Evolutionary conservation across 37 sponge, comb jelly and placozoan species (phyloP).

Genomic region (Beroe ovata): DNA sequence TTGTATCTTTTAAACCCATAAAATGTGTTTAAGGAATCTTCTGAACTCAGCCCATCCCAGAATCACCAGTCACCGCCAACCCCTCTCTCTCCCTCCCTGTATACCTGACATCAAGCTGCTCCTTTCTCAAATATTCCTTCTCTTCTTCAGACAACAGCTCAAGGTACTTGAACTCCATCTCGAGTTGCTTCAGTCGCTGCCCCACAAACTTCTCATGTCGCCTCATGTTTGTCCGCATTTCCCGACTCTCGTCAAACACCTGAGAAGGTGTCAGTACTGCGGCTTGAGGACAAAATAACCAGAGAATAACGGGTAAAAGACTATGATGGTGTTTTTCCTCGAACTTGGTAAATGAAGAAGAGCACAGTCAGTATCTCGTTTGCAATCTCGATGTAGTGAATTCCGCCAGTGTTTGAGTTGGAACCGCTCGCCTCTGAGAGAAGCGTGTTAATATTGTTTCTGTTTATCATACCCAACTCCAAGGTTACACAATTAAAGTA

Average conservation of each 20-base stretch:
- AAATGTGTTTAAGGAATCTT: too few relatives aligned
- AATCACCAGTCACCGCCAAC: too few relatives aligned
- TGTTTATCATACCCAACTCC: too few relatives aligned
- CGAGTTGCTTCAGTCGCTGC: conserved; percentile 40
- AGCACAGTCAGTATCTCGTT: conserved; percentile 50
- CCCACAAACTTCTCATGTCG: not conserved
- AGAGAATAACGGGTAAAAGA: too few relatives aligned
- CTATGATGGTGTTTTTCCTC: too few relatives aligned
- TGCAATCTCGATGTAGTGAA: conserved; percentile 9
- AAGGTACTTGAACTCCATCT: conserved; percentile 64
- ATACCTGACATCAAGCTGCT: conserved; percentile 40
- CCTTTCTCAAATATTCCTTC: conserved; percentile 28
- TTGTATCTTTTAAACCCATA: not conserved
- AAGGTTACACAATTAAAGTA: too few relatives aligned
- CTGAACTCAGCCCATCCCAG: too few relatives aligned
- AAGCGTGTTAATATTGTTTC: too few relatives aligned
- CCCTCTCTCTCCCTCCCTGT: too few relatives aligned
- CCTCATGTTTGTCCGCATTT: conserved; percentile 14
- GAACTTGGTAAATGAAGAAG: conserved; percentile 58
- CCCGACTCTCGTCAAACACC: conserved; percentile 34
- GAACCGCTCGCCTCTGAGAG: not conserved
- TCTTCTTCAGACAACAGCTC: conserved; percentile 52
- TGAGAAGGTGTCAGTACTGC: too few relatives aligned
- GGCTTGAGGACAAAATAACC: too few relatives aligned
- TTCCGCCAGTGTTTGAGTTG: not conserved